Evolutionary conservation across 2,888 invertebrate genomes (phyloP), one percentile per base, ranked within the genome.

Genomic region (Endotricha flammealis): DNA sequence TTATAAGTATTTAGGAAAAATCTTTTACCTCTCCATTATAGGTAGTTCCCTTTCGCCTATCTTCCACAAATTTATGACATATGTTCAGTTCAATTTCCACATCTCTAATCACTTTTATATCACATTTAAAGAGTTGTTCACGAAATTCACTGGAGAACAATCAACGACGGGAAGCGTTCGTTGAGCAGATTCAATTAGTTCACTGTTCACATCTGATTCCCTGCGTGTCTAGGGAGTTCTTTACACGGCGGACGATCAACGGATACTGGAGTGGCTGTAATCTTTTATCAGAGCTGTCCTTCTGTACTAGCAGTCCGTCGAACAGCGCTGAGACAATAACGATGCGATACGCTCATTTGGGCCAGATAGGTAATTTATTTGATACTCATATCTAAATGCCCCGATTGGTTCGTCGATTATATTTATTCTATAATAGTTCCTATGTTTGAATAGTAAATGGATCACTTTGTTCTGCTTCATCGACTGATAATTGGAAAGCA

Each of bases 201-300:
- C 41, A 44, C 43, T 38, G 39, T 44, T 37, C 57, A 46, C 39
- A 46, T 33, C 46, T 46, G 53, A 46, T 51, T 45, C 46, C 42
- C 57, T 55, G 49, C 44, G 46, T 27, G 28, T 20, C 12, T 35
- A 22, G 22, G 57, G 48, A 48, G 71, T 61, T 73, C 74, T 57
- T 68, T 60, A 64, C 70, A 50, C 65, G 46, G 35, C 65, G 57
- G 65, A 65, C 71, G 69, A 76, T 69, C 64, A 74, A 76, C 57
- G 73, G 73, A 70, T 74, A 85, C 83, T 83, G 63, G 47, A 53
- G 65, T 67, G 64, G 55, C 59, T 57, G 55, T 75, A 79, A 82
- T 83, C 83, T 81, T 70, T 83, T 86, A 86, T 85, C 85, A 82
- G 59, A 53, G 42, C 50, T 50, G 64, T 66, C 71, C 65, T 57